Conservation (phyloP, 2,888 invertebrate species). For the Seladonia tumulorum region DNA sequence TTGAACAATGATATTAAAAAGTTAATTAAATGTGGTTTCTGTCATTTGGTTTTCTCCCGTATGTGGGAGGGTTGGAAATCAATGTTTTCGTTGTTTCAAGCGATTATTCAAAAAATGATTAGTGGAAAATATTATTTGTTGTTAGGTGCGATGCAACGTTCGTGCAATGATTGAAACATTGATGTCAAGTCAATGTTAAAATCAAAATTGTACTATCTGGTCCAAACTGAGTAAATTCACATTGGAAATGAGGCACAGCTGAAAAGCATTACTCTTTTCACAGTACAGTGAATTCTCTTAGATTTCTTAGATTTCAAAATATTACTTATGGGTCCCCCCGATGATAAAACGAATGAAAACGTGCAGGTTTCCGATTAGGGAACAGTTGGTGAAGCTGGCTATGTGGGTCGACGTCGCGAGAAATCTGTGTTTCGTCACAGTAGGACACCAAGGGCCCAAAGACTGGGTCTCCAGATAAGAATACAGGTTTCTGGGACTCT, state of each 20-base stretch:
- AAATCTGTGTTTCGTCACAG: conserved; percentile 12
- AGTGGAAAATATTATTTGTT: neutral
- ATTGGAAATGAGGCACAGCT: no score
- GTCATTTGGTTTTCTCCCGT: neutral
- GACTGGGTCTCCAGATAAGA: neutral
- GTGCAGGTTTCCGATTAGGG: neutral
- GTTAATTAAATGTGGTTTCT: neutral
- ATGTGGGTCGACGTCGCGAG: neutral
- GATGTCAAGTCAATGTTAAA: no score
- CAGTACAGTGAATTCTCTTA: no score
- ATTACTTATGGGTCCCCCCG: no score
- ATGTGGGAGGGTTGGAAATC: neutral
- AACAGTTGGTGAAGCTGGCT: neutral
- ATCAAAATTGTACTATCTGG: no score
- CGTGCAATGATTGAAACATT: no score
- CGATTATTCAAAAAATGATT: no score
- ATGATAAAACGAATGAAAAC: neutral
- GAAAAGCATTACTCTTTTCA: no score
- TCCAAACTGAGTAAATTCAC: no score
- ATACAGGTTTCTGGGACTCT: conserved; percentile 6
- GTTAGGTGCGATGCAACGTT: neutral
- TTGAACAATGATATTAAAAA: neutral
- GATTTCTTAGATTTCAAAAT: no score
- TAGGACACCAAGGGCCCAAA: conserved; percentile 1
- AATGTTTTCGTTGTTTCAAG: neutral